Evolutionary conservation across 2,888 invertebrate species (phyloP).

Genomic region (Zygothrica quintamaculata): DNA sequence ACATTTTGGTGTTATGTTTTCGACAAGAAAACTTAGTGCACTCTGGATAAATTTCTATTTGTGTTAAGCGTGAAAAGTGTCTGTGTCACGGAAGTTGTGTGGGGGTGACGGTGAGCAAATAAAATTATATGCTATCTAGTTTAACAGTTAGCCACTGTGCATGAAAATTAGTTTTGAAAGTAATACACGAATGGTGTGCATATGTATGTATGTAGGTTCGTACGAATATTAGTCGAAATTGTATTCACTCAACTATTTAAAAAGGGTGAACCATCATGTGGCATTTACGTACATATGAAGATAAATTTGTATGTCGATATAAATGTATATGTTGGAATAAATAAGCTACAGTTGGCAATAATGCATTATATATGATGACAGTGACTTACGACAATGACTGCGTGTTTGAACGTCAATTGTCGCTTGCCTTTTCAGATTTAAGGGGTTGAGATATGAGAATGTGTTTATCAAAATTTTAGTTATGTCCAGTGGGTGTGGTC

Average conservation of each 20-base stretch:
- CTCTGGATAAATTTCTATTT: slow-evolving; percentile 14
- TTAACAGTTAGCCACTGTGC: slow-evolving; percentile 45
- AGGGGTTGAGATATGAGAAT: slow-evolving; percentile 14
- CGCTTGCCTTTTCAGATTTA: too few species aligned
- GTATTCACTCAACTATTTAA: slow-evolving; percentile 5
- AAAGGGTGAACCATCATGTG: slow-evolving; percentile 22
- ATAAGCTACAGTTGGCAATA: slow-evolving; percentile 43
- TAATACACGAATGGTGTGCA: slow-evolving; percentile 12
- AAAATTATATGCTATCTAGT: slow-evolving; percentile 55
- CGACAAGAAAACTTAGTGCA: slow-evolving; percentile 1
- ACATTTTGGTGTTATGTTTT: slow-evolving; percentile 25
- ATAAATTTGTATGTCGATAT: slow-evolving; percentile 14
- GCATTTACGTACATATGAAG: slow-evolving; percentile 11
- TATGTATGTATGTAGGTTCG: slow-evolving; percentile 5
- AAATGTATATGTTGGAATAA: slow-evolving; percentile 1
- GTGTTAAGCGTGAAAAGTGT: slow-evolving; percentile 46
- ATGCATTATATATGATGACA: slow-evolving; percentile 33
- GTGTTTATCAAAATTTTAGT: slow-evolving; percentile 38
- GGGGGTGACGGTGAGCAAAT: slow-evolving; percentile 48
- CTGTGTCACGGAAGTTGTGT: slow-evolving; percentile 42
- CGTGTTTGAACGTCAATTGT: too few species aligned
- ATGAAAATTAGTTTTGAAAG: slow-evolving; percentile 58
- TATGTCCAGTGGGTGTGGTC: slow-evolving; percentile 68
- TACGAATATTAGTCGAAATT: slow-evolving; percentile 32
- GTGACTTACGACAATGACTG: slow-evolving; percentile 24